These are phyloP conservation scores for Plebejus argus DNA, from an alignment of 2,888 invertebrate genomes.

Conservation along the genomic window DNA sequence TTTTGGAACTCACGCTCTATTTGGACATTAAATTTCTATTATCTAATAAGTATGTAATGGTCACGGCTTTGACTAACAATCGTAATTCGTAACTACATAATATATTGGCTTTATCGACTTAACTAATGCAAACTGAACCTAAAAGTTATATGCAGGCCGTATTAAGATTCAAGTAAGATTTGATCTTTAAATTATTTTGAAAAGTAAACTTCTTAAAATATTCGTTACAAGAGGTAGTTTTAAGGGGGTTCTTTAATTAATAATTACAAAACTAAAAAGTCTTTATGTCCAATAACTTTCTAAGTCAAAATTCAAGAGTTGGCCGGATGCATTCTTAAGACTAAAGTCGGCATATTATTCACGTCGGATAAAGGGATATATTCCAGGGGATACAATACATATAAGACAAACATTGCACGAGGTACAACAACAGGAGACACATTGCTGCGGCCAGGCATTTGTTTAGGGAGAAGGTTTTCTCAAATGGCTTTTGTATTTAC, in stretches of 20 bases:
- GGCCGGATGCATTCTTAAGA: background rate
- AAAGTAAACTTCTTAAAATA: too few relatives aligned
- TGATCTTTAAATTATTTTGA: too few relatives aligned
- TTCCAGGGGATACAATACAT: background rate
- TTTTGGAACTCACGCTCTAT: too few relatives aligned
- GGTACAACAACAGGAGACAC: background rate
- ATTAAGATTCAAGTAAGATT: background rate
- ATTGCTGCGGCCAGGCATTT: background rate
- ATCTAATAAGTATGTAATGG: too few relatives aligned
- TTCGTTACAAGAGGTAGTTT: background rate
- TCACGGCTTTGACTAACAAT: background rate
- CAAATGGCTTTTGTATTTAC: background rate
- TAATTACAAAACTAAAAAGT: background rate
- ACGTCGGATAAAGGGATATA: background rate
- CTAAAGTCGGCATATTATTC: background rate
- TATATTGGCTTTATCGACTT: background rate
- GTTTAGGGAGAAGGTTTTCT: background rate
- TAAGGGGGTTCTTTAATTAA: background rate
- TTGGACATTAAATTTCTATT: too few relatives aligned
- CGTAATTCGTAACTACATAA: background rate
- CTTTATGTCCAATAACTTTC: background rate
- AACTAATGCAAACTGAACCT: background rate
- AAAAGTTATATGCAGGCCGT: background rate
- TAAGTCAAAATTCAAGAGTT: background rate
- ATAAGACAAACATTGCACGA: constrained; percentile 6